Evolutionary conservation across 2,797 vertebrate species (phyloP), one percentile per base, ranked within the genome.

Genomic region (Epinephelus coioides): DNA sequence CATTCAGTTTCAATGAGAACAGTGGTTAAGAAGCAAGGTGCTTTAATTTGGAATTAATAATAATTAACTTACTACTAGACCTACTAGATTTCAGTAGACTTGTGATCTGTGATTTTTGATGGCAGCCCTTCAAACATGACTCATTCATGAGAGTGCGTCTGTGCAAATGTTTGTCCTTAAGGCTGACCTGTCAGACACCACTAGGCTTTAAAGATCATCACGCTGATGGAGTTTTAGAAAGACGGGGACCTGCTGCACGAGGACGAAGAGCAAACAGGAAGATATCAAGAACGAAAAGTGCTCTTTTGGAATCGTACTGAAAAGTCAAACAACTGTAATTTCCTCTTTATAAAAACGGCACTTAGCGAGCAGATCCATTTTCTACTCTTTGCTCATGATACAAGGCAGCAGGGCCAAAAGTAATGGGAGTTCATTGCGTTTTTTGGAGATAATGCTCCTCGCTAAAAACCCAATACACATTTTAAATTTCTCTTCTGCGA

Each of bases 371-470:
- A 74, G 76, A 87, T 73, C 84, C 90, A 86, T 84, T 91, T 91
- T 75, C 70, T 80, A 74, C 84, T 89, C 63, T 88, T 86, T 86
- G 83, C 87, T 85, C 86, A 46, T 70, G 83, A 82, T 86, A 85
- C 73, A 78, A 81, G 84, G 79, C 79, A 87, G 76, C 76, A 44
- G 71, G 88, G 82, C 80, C 83, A 80, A 82, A 89, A 90, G 90
- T 87, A 92, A 90, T 80, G 78, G 81, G 76, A 83, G 85, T 91
- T 94, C 86, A 87, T 86, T 90, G 91, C 76, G 4, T 91, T 92
- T 34, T 92, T 87, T 84, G 71, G 82, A 93, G 91, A 94, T 96
- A 95, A 95, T 92, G 68, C 85, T 86, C 60, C 76, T 78, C 19
- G 60, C 86, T 90, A 93, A 94, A 88, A 93, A 89, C 86, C 77